Evolutionary conservation across 2,113 vertebrate genomes (phyloP), one percentile per base, ranked within the genome.

Genomic region (Phylloscopus whistleri): DNA sequence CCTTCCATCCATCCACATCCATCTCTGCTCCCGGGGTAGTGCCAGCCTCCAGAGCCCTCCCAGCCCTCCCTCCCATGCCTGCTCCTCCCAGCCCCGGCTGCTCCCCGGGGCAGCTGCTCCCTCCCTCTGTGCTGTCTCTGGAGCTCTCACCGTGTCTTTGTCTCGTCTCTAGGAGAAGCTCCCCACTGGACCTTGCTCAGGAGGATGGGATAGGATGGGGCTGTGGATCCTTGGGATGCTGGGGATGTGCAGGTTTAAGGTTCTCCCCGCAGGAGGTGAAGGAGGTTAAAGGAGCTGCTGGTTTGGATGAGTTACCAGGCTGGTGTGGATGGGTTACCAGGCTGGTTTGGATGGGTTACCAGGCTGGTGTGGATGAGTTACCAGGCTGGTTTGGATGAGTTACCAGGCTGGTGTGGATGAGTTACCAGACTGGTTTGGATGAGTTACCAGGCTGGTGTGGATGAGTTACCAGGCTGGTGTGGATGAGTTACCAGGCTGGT

Each of bases 61-160:
- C 82, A 83, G 16, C 76, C 33, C 43, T 66, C 48, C 83, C 11
- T 15, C 30, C 95, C 90, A 91, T 39, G 27, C 94, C 78, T 51
- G 84, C 90, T 77, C 60, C 92, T 92, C 94, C 86, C 75, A 69
- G 92, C 92, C 92, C 86, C 93, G 95, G 94, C n/a, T n/a, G n/a
- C n/a, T n/a, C n/a, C n/a, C n/a, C n/a, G 39, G 39, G 39, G 39
- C 39, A 12, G 39, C 39, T 41, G 39, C 39, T 41, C 62, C 53
- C 79, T 12, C 62, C 53, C 82, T 28, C 44, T 17, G 16, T 12
- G 7, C 80, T 80, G 74, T 70, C 75, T 68, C 89, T 19, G 80
- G 39, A 90, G 41, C 53, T 69, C 84, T 94, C 69, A 27, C 55
- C 19, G 3, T 90, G 89, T 80, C 85, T 95, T 87, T 95, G 74